Percentiles rank a stretch among this genome's conserved stretches.
These are phyloP conservation scores for Oscheius sp. DNA, from an alignment of 2,888 invertebrate genomes.

Conservation along the genomic window DNA sequence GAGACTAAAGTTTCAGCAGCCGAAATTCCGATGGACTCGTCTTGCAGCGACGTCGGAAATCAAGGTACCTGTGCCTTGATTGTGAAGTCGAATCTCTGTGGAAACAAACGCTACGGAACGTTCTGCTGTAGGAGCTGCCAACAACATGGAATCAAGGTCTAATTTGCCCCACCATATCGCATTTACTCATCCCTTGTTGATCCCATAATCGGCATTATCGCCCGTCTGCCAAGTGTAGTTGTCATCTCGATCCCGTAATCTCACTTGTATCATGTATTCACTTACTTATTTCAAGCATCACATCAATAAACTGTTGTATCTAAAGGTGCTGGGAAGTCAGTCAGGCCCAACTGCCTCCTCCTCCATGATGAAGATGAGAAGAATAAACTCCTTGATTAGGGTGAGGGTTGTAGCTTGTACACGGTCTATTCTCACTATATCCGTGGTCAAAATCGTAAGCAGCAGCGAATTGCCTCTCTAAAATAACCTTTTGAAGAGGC, in stretches of 20 bases:
- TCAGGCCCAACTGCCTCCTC: conserved; percentile 66
- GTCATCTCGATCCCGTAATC: conserved; percentile 19
- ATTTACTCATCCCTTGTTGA: background rate
- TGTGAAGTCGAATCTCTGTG: conserved; percentile 62
- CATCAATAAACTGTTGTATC: background rate
- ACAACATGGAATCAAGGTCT: conserved; percentile 14
- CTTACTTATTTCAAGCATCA: background rate
- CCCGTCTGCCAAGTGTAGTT: conserved; percentile 11
- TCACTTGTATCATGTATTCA: conserved; percentile 26
- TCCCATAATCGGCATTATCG: background rate
- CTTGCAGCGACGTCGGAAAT: conserved; percentile 56
- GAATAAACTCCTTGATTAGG: conserved; percentile 62
- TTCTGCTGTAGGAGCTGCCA: conserved; percentile 67
- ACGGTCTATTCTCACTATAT: background rate
- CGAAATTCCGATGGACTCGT: background rate
- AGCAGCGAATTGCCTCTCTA: background rate
- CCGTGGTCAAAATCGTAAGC: background rate
- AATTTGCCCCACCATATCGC: background rate
- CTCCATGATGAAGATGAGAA: conserved; percentile 64
- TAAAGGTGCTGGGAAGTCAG: background rate
- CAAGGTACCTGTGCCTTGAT: conserved; percentile 58
- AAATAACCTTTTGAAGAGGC: background rate
- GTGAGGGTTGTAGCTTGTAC: too few relatives aligned
- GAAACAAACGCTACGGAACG: conserved; percentile 64
- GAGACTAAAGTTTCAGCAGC: background rate